Evolutionary conservation across 1,140 invertebrate species (phyloP).

Genomic region (Araneus ventricosus): DNA sequence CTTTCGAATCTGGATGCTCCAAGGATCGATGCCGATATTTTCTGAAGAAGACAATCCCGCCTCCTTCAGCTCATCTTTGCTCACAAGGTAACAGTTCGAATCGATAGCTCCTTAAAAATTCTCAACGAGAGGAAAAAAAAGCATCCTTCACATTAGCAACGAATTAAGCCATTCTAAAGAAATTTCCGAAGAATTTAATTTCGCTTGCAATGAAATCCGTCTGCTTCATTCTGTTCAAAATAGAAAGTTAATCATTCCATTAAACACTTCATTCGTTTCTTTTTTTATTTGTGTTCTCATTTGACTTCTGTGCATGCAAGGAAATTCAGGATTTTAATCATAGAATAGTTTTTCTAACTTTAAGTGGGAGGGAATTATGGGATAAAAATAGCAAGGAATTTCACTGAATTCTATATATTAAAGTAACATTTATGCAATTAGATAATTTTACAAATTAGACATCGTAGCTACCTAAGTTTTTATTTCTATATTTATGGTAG

Average conservation of each 20-base stretch:
- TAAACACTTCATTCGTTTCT: too few relatives aligned
- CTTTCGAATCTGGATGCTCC: slow-evolving; percentile 85
- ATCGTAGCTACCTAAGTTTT: too few relatives aligned
- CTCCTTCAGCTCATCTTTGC: slow-evolving; percentile 83
- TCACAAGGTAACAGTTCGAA: slow-evolving; percentile 76
- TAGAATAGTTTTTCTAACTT: too few relatives aligned
- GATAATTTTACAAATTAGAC: too few relatives aligned
- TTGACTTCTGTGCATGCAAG: too few relatives aligned
- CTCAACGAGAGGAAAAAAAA: not conserved
- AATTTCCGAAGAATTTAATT: not conserved
- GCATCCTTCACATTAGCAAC: not conserved
- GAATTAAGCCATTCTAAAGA: not conserved
- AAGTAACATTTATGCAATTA: too few relatives aligned
- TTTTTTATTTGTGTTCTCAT: too few relatives aligned
- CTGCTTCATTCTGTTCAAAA: not conserved
- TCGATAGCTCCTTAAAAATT: not conserved
- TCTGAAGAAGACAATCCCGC: slow-evolving; percentile 94
- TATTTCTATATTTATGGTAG: too few relatives aligned
- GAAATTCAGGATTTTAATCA: too few relatives aligned
- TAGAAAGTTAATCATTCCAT: not conserved
- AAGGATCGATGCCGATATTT: slow-evolving; percentile 89
- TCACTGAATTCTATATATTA: too few relatives aligned
- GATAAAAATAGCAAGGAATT: too few relatives aligned
- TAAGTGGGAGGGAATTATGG: too few relatives aligned
- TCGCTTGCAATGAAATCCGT: not conserved